A percentile compares a stretch with the other conserved stretches of the same genome.
phyloP scores from a whole-genome alignment of 2,113 vertebrate genomes.

The Telmatochromis sp. region DNA sequence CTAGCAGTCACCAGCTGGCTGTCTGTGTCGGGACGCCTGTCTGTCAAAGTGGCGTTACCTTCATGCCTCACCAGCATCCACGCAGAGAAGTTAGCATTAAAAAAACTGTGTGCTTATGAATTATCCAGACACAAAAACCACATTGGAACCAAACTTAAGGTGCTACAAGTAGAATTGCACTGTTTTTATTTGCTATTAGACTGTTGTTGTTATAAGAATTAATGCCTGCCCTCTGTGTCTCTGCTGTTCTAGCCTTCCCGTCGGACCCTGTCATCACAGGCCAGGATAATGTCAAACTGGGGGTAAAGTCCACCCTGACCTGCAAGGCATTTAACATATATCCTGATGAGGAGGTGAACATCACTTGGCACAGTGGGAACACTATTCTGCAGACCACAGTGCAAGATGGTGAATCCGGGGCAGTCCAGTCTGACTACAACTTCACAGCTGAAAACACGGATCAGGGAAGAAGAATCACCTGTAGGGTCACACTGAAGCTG shows the following conservation, averaged over 20 bases:
- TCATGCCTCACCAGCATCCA: background rate
- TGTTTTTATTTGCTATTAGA: background rate
- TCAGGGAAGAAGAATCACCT: conserved; percentile 30
- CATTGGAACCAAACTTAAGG: background rate
- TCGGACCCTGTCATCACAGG: conserved; percentile 51
- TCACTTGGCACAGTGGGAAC: conserved; percentile 49
- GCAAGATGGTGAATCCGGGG: background rate
- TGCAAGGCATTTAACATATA: conserved; percentile 44
- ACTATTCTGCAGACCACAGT: background rate
- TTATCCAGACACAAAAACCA: background rate
- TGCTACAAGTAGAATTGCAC: background rate
- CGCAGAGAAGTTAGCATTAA: background rate
- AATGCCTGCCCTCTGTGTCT: background rate
- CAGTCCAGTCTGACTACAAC: background rate
- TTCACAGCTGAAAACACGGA: conserved; percentile 21
- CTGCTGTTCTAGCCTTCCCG: conserved; percentile 50
- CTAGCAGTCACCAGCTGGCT: background rate
- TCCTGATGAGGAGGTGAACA: conserved; percentile 17
- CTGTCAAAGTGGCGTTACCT: background rate
- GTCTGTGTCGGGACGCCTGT: background rate
- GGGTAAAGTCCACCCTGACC: conserved; percentile 16
- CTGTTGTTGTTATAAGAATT: background rate
- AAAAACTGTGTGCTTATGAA: background rate
- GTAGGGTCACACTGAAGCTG: conserved; percentile 45
- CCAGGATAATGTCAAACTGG: conserved; percentile 17